Evolutionary conservation across 37 sponge, comb jelly and placozoan species (phyloP).

Genomic region (Corticium candelabrum): DNA sequence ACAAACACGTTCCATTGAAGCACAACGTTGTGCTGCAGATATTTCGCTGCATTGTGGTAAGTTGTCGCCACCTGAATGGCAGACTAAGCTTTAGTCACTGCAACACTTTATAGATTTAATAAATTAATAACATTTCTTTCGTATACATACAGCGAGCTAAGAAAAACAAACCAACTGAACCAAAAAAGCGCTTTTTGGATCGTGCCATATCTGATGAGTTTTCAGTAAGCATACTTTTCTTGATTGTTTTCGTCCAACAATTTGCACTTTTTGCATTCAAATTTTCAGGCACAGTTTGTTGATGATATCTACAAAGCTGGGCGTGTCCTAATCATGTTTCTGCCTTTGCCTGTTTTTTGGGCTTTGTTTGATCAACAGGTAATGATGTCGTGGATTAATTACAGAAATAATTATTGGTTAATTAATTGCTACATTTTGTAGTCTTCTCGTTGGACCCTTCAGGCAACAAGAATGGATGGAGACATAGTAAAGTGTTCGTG

Average conservation of each 20-base stretch:
- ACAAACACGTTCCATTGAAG: constrained; percentile 23
- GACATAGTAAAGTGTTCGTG: constrained; percentile 36
- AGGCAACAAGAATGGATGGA: constrained; percentile 85
- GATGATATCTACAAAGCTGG: constrained; percentile 50
- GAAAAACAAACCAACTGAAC: too few relatives aligned
- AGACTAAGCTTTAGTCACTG: too few relatives aligned
- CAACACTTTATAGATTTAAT: too few relatives aligned
- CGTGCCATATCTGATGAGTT: too few relatives aligned
- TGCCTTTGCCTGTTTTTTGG: constrained; percentile 96
- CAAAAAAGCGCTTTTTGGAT: too few relatives aligned
- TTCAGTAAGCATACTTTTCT: too few relatives aligned
- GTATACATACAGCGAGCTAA: too few relatives aligned
- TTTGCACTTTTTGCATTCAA: too few relatives aligned
- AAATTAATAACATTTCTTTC: too few relatives aligned
- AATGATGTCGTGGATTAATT: not conserved
- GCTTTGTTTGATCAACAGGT: constrained; percentile 95
- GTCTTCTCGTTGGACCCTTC: constrained; percentile 94
- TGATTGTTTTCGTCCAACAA: too few relatives aligned
- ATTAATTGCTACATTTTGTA: constrained; percentile 3
- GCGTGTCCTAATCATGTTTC: constrained; percentile 64
- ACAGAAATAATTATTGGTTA: not conserved
- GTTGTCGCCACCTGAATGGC: too few relatives aligned
- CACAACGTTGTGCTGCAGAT: constrained; percentile 21
- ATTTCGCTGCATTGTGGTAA: constrained; percentile 16
- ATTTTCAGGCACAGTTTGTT: constrained; percentile 31